Conservation (phyloP, 2,797 vertebrate species). For the Sphenodon punctatus region DNA sequence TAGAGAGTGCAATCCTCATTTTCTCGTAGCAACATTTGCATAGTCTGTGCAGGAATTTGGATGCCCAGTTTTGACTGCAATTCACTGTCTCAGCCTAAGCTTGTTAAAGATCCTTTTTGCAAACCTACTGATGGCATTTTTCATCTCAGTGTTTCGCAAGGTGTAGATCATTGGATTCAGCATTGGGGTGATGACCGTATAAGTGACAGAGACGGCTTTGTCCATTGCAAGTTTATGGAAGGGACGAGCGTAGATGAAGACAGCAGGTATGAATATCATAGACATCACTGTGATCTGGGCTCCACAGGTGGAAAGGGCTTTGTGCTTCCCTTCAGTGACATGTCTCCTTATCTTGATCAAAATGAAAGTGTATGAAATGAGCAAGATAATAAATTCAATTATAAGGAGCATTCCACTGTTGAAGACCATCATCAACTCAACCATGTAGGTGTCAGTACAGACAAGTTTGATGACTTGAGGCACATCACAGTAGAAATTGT, state of each 20-base stretch:
- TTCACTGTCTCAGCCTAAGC: too few relatives aligned
- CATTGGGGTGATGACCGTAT: constrained; percentile 20
- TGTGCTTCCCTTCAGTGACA: background rate
- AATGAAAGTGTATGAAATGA: constrained; percentile 40
- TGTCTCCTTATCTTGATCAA: constrained; percentile 3
- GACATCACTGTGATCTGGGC: constrained; percentile 30
- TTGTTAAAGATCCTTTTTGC: background rate
- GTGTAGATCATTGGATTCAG: constrained; percentile 28
- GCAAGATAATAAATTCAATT: constrained; percentile 11
- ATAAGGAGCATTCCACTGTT: constrained; percentile 29
- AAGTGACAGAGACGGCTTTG: constrained; percentile 19
- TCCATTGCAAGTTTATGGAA: background rate
- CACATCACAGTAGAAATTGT: constrained; percentile 23
- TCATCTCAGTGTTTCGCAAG: constrained; percentile 39
- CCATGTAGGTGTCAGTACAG: background rate
- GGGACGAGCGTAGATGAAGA: constrained; percentile 33
- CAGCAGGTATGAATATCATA: constrained; percentile 36
- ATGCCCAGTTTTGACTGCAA: too few relatives aligned
- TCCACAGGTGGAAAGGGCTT: constrained; percentile 38
- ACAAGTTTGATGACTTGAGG: background rate
- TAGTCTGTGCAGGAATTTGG: too few relatives aligned
- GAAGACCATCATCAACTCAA: constrained; percentile 17
- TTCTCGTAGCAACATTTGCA: too few relatives aligned
- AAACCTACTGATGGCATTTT: constrained; percentile 26
- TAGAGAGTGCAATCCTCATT: too few relatives aligned